Percentiles rank a stretch among this genome's conserved stretches.
phyloP scores from a whole-genome alignment of 2,113 vertebrate species.

The Apus apus region DNA sequence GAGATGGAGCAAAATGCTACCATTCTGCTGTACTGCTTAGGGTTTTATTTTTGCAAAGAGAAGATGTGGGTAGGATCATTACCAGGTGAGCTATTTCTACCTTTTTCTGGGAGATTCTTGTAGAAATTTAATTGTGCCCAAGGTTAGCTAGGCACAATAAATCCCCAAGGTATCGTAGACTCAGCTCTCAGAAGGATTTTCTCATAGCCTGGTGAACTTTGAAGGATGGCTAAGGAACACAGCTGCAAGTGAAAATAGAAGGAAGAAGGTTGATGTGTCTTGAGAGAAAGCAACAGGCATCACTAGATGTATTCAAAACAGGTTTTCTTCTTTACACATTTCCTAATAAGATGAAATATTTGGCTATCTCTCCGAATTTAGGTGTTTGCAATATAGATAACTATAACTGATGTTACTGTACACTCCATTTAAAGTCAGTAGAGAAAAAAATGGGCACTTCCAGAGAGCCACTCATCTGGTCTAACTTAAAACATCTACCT shows the following conservation, averaged over 20 bases:
- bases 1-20: background rate
- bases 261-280: background rate
- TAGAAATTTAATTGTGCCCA: background rate
- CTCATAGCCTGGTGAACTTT: background rate
- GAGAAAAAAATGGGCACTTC: background rate
- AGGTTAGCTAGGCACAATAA: background rate
- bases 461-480: background rate
- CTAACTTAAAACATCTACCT: background rate
- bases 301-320: background rate
- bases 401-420: background rate
- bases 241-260: background rate
- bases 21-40: background rate
- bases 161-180: background rate
- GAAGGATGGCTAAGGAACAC: background rate
- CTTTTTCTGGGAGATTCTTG: background rate
- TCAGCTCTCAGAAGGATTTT: background rate
- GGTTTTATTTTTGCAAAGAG: background rate
- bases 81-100: background rate
- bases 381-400: background rate
- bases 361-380: background rate
- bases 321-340: background rate
- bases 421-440: background rate
- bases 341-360: background rate
- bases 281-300: background rate
- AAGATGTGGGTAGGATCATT: background rate